Evolutionary conservation across 2,797 vertebrate species (phyloP).

Genomic region (Phyllotis vaccarum): DNA sequence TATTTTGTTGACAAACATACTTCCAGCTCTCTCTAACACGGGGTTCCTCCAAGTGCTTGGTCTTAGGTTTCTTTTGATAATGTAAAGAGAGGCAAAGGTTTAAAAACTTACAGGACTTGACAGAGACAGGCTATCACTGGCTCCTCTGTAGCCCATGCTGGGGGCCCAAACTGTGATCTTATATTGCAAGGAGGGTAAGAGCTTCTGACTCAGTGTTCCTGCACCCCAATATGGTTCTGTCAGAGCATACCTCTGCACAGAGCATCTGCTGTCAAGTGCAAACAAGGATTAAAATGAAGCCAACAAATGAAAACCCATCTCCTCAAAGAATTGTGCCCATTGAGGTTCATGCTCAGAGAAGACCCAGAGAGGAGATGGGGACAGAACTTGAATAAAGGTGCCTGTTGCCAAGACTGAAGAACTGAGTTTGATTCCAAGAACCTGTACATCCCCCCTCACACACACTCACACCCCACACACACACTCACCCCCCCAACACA

Average conservation of each 20-base stretch:
- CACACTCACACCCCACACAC: neutral
- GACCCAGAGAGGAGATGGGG: no score
- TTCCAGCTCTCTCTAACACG: neutral
- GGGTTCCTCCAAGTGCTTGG: neutral
- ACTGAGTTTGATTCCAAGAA: neutral
- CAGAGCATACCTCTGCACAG: neutral
- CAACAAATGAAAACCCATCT: neutral
- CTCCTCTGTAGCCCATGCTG: neutral
- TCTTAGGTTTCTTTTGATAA: neutral
- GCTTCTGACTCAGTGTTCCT: neutral
- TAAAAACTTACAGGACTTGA: neutral
- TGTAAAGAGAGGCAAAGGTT: neutral
- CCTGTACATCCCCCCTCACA: neutral
- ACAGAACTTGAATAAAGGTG: neutral
- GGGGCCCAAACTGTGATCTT: neutral
- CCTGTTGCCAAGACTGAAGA: neutral
- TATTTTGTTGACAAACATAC: conserved; percentile 7
- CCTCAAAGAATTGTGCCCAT: neutral
- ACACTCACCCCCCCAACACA: no score
- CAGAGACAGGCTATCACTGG: neutral
- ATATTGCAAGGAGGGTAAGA: neutral
- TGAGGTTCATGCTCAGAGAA: neutral
- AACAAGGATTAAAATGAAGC: neutral
- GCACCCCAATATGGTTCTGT: neutral
- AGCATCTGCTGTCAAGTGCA: neutral